These are phyloP conservation scores for Caradrina kadenii DNA, from an alignment of 2,888 invertebrate genomes.

Conservation along the genomic window DNA sequence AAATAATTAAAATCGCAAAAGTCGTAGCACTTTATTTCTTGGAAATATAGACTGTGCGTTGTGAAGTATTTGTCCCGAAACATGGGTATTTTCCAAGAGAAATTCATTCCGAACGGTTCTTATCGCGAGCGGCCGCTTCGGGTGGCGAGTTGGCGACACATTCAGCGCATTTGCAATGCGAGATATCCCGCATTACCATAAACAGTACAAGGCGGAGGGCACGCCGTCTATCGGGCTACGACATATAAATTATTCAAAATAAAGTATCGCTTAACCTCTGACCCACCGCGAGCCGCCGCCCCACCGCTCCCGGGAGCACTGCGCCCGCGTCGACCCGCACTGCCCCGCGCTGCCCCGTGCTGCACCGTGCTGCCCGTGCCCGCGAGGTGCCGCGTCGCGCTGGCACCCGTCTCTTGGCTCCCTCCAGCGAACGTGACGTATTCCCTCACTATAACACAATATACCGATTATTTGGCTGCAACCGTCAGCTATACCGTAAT, in stretches of 20 bases:
- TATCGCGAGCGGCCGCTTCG: conserved; percentile 83
- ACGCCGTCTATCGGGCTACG: conserved; percentile 89
- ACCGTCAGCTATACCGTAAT: conserved; percentile 22
- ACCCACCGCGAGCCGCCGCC: conserved; percentile 74
- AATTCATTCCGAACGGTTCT: conserved; percentile 80
- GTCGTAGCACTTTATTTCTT: conserved; percentile 49
- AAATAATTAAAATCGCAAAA: conserved; percentile 28
- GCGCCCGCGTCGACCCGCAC: conserved; percentile 34
- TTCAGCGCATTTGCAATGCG: conserved; percentile 90
- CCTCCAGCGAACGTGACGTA: conserved; percentile 56
- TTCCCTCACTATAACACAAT: conserved; percentile 25
- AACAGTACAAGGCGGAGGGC: conserved; percentile 89
- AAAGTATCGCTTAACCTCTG: conserved; percentile 90
- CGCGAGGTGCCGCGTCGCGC: conserved; percentile 8
- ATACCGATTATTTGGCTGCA: conserved; percentile 41
- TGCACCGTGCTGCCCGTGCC: conserved; percentile 31
- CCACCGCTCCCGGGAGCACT: conserved; percentile 63
- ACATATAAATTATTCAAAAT: conserved; percentile 91
- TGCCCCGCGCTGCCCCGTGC: conserved; percentile 37
- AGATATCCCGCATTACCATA: conserved; percentile 90
- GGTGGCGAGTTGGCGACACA: conserved; percentile 87
- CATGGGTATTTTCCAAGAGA: conserved; percentile 75
- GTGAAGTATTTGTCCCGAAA: conserved; percentile 76
- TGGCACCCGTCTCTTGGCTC: conserved; percentile 55
- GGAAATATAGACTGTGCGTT: conserved; percentile 66